These are phyloP conservation scores for Scleropages formosus DNA, from an alignment of 2,797 vertebrate genomes.

Conservation along the genomic window DNA sequence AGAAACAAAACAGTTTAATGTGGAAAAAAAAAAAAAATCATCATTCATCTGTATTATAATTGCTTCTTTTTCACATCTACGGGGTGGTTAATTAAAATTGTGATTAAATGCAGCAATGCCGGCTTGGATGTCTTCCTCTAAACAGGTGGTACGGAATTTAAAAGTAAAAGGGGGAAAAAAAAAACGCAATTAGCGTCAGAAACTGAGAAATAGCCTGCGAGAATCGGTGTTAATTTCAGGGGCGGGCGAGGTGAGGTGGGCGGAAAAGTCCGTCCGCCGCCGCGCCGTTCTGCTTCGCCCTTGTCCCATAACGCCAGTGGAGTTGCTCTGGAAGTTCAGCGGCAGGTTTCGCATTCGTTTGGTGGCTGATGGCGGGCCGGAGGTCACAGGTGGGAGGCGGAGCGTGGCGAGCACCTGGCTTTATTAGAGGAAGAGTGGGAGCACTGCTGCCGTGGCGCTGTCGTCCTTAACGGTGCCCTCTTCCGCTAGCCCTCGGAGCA, in stretches of 20 bases:
- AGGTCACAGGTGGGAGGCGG: not conserved
- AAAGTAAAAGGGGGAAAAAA: slow-evolving; percentile 99
- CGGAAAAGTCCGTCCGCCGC: slow-evolving; percentile 84
- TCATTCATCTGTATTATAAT: slow-evolving; percentile 91
- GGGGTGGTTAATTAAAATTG: slow-evolving; percentile 99
- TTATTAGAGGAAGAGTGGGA: not conserved
- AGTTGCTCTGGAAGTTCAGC: slow-evolving; percentile 81
- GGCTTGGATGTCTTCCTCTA: slow-evolving; percentile 98
- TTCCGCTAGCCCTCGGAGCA: not conserved
- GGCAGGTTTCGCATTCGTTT: not conserved
- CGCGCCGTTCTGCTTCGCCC: slow-evolving; percentile 72
- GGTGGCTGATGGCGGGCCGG: not conserved
- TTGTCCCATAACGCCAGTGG: slow-evolving; percentile 87
- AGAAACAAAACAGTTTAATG: slow-evolving; percentile 99
- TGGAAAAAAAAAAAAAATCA: slow-evolving; percentile 92
- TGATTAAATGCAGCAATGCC: slow-evolving; percentile 98
- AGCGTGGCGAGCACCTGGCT: slow-evolving; percentile 18
- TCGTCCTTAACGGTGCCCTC: not conserved
- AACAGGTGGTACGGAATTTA: slow-evolving; percentile 99
- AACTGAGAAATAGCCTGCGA: slow-evolving; percentile 99
- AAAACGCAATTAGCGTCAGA: slow-evolving; percentile 99
- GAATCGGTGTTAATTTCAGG: slow-evolving; percentile 99
- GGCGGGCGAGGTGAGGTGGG: slow-evolving; percentile 93
- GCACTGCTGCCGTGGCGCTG: not conserved
- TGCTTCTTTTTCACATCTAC: slow-evolving; percentile 95